phyloP scores from a whole-genome alignment of 2,797 vertebrate species.

The Rhadinocentrus ornatus region DNA sequence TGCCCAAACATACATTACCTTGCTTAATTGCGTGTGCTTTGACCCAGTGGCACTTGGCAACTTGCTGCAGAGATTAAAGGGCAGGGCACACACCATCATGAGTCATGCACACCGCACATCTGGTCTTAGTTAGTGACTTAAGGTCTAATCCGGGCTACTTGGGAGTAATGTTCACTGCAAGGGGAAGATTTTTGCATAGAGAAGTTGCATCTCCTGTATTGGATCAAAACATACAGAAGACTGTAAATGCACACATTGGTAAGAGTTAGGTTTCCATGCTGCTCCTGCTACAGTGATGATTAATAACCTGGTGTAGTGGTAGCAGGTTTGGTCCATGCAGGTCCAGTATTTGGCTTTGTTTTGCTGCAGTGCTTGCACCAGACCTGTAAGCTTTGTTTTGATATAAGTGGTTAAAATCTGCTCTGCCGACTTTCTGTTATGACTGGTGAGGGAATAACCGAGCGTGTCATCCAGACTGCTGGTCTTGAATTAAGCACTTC shows the following conservation, averaged over 20 bases:
- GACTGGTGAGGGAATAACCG: conserved; percentile 10
- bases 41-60: conserved; percentile 59
- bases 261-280: neutral
- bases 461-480: conserved; percentile 35
- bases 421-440: conserved; percentile 21
- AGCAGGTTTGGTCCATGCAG: neutral
- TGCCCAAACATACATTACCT: neutral
- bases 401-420: conserved; percentile 8
- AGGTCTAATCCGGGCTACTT: conserved; percentile 30
- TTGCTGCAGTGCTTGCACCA: conserved; percentile 10
- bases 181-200: conserved; percentile 9
- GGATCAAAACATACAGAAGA: too few relatives aligned
- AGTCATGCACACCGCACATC: conserved; percentile 65
- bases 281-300: conserved; percentile 7
- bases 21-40: conserved; percentile 24
- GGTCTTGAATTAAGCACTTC: conserved; percentile 45
- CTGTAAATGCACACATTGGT: neutral
- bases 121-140: conserved; percentile 52
- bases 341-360: neutral
- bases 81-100: conserved; percentile 56
- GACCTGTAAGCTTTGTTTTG: conserved; percentile 37
- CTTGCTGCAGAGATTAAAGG: conserved; percentile 67
- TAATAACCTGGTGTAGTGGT: neutral
- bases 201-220: neutral
- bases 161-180: conserved; percentile 8